Percentiles rank a stretch among this genome's conserved stretches.
Conservation (phyloP, 2,113 vertebrate genomes). For the Myiagra hebetior region DNA sequence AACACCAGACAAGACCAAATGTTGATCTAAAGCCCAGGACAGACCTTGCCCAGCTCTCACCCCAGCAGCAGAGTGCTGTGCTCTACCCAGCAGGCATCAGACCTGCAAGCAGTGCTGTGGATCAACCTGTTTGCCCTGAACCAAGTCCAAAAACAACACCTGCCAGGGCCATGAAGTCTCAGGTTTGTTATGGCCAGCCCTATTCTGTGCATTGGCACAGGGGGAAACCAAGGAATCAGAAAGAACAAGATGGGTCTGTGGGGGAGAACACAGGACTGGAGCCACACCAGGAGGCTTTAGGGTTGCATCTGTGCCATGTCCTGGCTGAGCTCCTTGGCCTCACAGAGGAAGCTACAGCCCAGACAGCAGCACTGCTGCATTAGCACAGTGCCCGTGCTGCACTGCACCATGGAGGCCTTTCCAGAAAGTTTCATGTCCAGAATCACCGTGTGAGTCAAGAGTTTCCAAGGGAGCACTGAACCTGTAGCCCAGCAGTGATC, state of each 20-base stretch:
- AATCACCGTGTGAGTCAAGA: accelerated
- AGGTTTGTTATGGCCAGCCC: neutral
- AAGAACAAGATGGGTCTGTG: neutral
- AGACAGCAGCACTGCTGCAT: neutral
- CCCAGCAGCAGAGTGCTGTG: accelerated
- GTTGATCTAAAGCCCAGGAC: neutral
- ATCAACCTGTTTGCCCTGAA: neutral
- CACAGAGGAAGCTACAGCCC: neutral
- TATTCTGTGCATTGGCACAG: neutral
- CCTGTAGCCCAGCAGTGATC: neutral
- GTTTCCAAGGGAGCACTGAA: neutral
- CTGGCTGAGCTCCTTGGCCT: neutral
- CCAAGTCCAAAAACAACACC: neutral
- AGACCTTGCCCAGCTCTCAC: neutral
- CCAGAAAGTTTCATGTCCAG: neutral
- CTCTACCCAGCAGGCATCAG: neutral
- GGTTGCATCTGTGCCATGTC: neutral
- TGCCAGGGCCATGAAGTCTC: neutral
- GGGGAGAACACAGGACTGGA: neutral
- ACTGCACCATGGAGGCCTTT: neutral
- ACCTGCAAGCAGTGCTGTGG: neutral
- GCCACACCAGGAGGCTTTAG: neutral
- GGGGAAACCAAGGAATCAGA: neutral
- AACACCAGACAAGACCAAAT: neutral
- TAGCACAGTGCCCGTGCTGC: neutral